Evolutionary conservation across 2,888 invertebrate genomes (phyloP).

Genomic region (Hermodice carunculata): DNA sequence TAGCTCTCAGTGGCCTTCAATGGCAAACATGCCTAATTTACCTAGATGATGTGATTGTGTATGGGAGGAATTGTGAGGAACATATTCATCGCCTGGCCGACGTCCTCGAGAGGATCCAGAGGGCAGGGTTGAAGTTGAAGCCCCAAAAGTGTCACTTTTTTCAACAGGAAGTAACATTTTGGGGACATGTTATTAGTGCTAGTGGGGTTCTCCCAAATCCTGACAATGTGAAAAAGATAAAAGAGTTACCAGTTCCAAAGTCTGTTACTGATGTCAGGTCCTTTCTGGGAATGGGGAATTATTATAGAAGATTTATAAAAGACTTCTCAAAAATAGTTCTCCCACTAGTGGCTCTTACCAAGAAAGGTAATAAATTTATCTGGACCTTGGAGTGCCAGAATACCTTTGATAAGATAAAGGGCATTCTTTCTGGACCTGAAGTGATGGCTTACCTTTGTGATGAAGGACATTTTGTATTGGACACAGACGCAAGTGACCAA

Average conservation of each 20-base stretch:
- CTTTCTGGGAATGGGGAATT: background rate
- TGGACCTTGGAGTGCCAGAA: conserved; percentile 9
- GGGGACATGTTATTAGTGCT: no score
- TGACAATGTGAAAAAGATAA: background rate
- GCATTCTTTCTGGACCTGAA: conserved; percentile 16
- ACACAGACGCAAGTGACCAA: conserved; percentile 31
- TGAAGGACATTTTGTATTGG: conserved; percentile 19
- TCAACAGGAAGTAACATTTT: no score
- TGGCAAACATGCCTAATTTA: background rate
- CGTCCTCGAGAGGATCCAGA: background rate
- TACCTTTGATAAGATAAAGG: conserved; percentile 20
- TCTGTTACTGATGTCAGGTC: background rate
- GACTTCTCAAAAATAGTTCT: background rate
- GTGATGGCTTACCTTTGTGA: conserved; percentile 12
- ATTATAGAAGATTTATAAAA: background rate
- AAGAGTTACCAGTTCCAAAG: background rate
- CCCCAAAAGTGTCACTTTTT: background rate
- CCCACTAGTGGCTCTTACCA: background rate
- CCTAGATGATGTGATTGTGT: conserved; percentile 1
- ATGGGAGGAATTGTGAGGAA: background rate
- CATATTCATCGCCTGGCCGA: background rate
- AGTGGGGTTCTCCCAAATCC: no score
- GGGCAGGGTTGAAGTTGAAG: background rate
- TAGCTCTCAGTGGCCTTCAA: background rate
- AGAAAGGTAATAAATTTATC: background rate